Evolutionary conservation across 2,888 invertebrate species (phyloP), one percentile per base, ranked within the genome.

Genomic region (Galeopsomyia nigrocyanea): DNA sequence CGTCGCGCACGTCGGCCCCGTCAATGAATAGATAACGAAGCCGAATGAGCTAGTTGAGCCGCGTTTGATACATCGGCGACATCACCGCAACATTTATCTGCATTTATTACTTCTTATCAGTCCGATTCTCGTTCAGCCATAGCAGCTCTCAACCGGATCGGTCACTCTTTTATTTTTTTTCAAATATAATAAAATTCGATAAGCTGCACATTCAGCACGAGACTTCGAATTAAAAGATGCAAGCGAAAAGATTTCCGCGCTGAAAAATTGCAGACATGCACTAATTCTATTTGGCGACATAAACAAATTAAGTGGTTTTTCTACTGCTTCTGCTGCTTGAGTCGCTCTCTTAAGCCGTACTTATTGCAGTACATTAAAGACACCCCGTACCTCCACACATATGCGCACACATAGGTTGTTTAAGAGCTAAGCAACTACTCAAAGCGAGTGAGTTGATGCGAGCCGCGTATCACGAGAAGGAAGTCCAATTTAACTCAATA

Each of bases 401-500:
- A 83, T 83, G 85, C 82, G 5, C 39, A 39, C 39, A 39, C 39
- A 82, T 78, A 83, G 83, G 85, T 84, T 83, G 82, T 84, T 85
- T 84, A 83, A 84, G 83, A 85, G 84, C 82, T 82, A 82, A 83
- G 83, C 84, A 84, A 83, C 79, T 83, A 82, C 82, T 83, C 83
- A 80, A 80, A 83, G 82, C 80, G 82, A 82, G 83, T 83, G 86
- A 84, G 85, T 86, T 86, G 84, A 86, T 86, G 86, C 84, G 84
- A 83, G 85, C 84, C 83, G 84, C 83, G 82, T 86, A 86, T 86
- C 86, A 86, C 85, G 86, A 86, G 85, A 85, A 86, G 86, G 86
- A 86, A 86, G 86, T 86, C 83, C 86, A 86, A 86, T 86, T 86
- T 86, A 86, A 86, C 86, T 83, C 86, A 86, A 86, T 86, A 86